phyloP scores from a whole-genome alignment of 1,140 invertebrate genomes.

The Lordiphosa collinella region DNA sequence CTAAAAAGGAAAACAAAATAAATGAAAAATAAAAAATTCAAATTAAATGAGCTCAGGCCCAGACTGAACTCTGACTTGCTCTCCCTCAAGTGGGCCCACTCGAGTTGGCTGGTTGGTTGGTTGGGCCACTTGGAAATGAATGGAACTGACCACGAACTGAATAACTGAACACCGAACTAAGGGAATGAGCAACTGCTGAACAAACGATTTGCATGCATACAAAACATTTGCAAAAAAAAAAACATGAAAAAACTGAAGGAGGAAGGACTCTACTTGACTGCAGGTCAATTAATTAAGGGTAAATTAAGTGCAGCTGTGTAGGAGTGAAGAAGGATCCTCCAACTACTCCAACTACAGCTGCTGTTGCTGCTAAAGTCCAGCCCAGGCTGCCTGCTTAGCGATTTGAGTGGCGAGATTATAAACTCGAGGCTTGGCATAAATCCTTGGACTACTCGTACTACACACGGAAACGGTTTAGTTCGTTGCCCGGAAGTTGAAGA shows the following conservation, averaged over 20 bases:
- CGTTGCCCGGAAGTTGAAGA: slow-evolving; percentile 59
- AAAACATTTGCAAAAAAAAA: slow-evolving; percentile 69
- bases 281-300: slow-evolving; percentile 77
- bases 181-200: slow-evolving; percentile 25
- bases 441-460: slow-evolving; percentile 34
- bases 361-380: slow-evolving; percentile 2
- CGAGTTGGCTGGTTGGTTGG: slow-evolving; percentile 26
- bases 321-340: slow-evolving; percentile 47
- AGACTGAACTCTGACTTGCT: slow-evolving; percentile 21
- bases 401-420: slow-evolving; percentile 73
- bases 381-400: slow-evolving; percentile 48
- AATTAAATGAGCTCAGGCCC: slow-evolving; percentile 47
- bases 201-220: slow-evolving; percentile 70
- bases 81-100: slow-evolving; percentile 57
- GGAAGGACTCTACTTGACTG: slow-evolving; percentile 54
- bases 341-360: slow-evolving; percentile 16
- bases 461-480: slow-evolving; percentile 63
- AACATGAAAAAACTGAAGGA: slow-evolving; percentile 1
- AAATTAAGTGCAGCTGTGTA: slow-evolving; percentile 68
- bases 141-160: slow-evolving; percentile 53
- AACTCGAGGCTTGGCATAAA: slow-evolving; percentile 40
- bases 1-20: neutral
- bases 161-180: slow-evolving; percentile 8
- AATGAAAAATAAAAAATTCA: slow-evolving; percentile 37
- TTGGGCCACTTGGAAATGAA: slow-evolving; percentile 51